Percentiles rank a stretch among this genome's conserved stretches.
Conservation (phyloP, 2,113 vertebrate species). For the Leucopternis melanops region DNA sequence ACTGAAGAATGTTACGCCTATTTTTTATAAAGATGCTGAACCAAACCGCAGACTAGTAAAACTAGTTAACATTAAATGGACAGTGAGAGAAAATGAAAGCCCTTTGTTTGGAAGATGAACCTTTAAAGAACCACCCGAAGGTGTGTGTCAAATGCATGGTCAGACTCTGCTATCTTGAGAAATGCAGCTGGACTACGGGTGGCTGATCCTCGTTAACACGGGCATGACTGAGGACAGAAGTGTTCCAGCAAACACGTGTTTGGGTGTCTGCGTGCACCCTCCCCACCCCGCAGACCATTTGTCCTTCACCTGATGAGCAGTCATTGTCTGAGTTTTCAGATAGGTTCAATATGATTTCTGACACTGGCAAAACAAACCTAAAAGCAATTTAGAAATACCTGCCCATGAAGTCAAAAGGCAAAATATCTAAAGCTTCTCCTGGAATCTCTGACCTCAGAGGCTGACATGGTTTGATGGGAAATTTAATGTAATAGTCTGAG, state of each 20-base stretch:
- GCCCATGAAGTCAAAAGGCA: conserved; percentile 79
- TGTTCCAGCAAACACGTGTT: neutral
- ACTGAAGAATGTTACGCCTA: no score
- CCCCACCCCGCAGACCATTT: neutral
- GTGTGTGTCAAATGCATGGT: no score
- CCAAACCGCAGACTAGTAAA: no score
- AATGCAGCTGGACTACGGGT: no score
- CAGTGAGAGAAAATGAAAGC: no score
- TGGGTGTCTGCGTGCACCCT: neutral
- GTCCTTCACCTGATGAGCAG: conserved; percentile 70
- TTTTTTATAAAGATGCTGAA: no score
- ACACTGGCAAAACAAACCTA: conserved; percentile 78
- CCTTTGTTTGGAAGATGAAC: no score
- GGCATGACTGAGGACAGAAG: neutral
- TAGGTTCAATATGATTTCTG: conserved; percentile 68
- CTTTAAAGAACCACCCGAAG: no score
- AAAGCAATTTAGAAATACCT: conserved; percentile 93
- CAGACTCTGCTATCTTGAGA: no score
- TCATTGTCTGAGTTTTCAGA: conserved; percentile 63
- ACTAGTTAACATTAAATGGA: no score
- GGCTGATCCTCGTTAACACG: no score
- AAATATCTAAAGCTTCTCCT: conserved; percentile 73
- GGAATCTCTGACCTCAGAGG: conserved; percentile 77
- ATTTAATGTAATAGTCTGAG: conserved; percentile 83
- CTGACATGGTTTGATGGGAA: conserved; percentile 82